Evolutionary conservation across 1,140 invertebrate genomes (phyloP), one percentile per base, ranked within the genome.

Genomic region (Drosophila ambigua): DNA sequence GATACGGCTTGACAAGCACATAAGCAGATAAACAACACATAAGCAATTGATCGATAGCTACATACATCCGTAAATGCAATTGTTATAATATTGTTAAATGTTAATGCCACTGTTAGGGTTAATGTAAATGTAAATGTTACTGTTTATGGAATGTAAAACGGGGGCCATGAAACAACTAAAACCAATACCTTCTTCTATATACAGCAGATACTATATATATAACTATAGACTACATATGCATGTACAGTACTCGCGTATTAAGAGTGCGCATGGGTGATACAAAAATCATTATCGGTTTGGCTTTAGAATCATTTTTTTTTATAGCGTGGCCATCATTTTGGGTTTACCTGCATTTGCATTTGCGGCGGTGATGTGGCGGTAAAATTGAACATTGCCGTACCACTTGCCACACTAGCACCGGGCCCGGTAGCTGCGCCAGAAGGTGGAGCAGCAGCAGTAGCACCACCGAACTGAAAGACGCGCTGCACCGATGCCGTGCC

Each of bases 321-420:
- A 20, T 20, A 51, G 35, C 35, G 49, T 49, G 62, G 31, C 35
- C 50, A 67, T 39, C n/a, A 45, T 64, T 55, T 74, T 16, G 51
- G 59, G 49, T 78, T 85, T 85, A 85, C 82, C 82, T 85, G 79
- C 71, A 83, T 75, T 54, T 67, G 74, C 65, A 64, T 59, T 50
- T 43, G 49, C 23, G 72, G 59, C 69, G 53, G 15, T 44, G 60
- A 15, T 45, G 75, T 23, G 26, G 48, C 45, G 49, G 20, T 54
- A 72, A 85, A 87, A 65, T 68, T 87, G 39, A 75, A 82, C 62
- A 78, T 82, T 35, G 49, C 31, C 57, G 59, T 31, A 28, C 15
- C 9, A 46, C 46, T 45, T 35, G 54, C 48, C 28, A n/a, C 49
- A 39, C 20, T 20, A 28, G 39, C 44, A 45, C 16, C 62, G 44